Percentiles rank a stretch among this genome's conserved stretches.
Conservation (phyloP, 1,140 invertebrate genomes). For the Drosophila melanica region DNA sequence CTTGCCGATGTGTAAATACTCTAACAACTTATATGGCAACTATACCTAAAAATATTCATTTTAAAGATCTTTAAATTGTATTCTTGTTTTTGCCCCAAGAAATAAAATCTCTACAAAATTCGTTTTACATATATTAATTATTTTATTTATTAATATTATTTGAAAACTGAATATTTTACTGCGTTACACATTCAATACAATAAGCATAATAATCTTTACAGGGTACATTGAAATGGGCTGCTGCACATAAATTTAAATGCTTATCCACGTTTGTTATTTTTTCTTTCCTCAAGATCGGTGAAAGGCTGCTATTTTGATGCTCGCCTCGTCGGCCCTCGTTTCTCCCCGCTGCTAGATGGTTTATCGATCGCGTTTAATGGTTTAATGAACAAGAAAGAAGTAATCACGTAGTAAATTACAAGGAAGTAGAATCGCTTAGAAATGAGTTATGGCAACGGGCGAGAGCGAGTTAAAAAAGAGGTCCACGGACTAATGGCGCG, state of each 20-base stretch:
- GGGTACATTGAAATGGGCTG: slow-evolving; percentile 33
- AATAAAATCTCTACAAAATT: too few species aligned
- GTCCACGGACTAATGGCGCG: slow-evolving; percentile 58
- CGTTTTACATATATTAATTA: too few species aligned
- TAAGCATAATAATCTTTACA: background rate
- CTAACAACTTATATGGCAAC: background rate
- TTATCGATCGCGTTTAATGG: slow-evolving; percentile 77
- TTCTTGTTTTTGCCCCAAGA: too few species aligned
- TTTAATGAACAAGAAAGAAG: slow-evolving; percentile 79
- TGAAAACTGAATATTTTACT: too few species aligned
- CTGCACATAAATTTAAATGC: slow-evolving; percentile 55
- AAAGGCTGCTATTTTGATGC: slow-evolving; percentile 44
- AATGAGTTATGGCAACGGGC: slow-evolving; percentile 64
- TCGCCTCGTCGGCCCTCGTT: background rate
- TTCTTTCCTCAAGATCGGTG: slow-evolving; percentile 36
- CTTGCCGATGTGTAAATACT: background rate
- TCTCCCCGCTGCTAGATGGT: slow-evolving; percentile 12
- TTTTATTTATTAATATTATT: too few species aligned
- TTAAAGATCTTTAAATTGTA: too few species aligned
- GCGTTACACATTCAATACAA: background rate
- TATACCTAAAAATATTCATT: too few species aligned
- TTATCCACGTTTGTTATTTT: slow-evolving; percentile 50
- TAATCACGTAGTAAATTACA: slow-evolving; percentile 80
- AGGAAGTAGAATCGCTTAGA: slow-evolving; percentile 77
- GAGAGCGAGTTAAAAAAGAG: slow-evolving; percentile 23